These are phyloP conservation scores for roundworm (Caenorhabditis elegans) DNA, from an alignment of 1,140 invertebrate species.

Conservation along the genomic window WBcel235 BX284603.4:8576001-8576500, in stretches of 20 bases:
- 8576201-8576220: not conserved
- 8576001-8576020: too few relatives aligned
- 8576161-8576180: constrained; percentile 21
- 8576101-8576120: not conserved
- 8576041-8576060: too few relatives aligned
- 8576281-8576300: constrained; percentile 15
- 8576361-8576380: too few relatives aligned
- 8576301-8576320: not conserved
- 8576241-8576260: not conserved
- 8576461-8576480: not conserved
- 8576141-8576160: too few relatives aligned
- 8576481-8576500: too few relatives aligned
- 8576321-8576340: not conserved
- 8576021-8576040: too few relatives aligned
- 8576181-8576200: not conserved
- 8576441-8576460: not conserved
- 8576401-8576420: not conserved
- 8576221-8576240: not conserved
- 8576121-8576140: not conserved
- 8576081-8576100: too few relatives aligned
- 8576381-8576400: too few relatives aligned
- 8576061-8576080: too few relatives aligned
- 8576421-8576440: too few relatives aligned
- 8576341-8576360: too few relatives aligned
- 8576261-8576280: not conserved